These are phyloP conservation scores for Dipus sagitta DNA, from an alignment of 2,797 vertebrate species.

Conservation along the genomic window DNA sequence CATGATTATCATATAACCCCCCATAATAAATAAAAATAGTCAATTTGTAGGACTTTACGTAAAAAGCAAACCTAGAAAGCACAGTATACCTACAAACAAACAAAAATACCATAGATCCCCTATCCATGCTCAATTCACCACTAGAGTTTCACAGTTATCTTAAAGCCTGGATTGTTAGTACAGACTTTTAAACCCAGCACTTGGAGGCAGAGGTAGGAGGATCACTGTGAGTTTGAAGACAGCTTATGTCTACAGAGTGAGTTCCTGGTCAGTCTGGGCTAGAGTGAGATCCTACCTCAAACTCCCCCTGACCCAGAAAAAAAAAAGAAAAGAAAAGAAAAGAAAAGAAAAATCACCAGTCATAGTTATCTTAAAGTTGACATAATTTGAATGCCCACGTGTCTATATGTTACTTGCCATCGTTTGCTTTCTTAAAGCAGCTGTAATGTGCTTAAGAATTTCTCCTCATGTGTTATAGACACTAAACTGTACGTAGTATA, in stretches of 20 bases:
- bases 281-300: too few species aligned
- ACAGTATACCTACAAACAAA: neutral
- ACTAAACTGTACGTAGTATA: neutral
- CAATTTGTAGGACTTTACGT: neutral
- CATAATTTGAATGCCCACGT: neutral
- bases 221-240: too few species aligned
- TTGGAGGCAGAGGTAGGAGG: too few species aligned
- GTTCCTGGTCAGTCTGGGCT: too few species aligned
- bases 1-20: neutral
- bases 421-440: neutral
- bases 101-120: neutral
- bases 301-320: too few species aligned
- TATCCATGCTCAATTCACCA: neutral
- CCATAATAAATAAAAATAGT: constrained; percentile 1
- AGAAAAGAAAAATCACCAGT: too few species aligned
- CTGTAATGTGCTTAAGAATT: neutral
- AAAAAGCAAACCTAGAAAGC: neutral
- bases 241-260: too few species aligned
- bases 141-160: neutral
- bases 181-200: too few species aligned
- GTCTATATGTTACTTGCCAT: neutral
- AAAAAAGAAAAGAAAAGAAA: too few species aligned
- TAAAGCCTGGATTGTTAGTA: neutral
- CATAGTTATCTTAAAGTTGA: too few species aligned
- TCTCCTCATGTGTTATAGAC: neutral